These are phyloP conservation scores for Calameuta idolon DNA, from an alignment of 2,888 invertebrate genomes.

Conservation along the genomic window DNA sequence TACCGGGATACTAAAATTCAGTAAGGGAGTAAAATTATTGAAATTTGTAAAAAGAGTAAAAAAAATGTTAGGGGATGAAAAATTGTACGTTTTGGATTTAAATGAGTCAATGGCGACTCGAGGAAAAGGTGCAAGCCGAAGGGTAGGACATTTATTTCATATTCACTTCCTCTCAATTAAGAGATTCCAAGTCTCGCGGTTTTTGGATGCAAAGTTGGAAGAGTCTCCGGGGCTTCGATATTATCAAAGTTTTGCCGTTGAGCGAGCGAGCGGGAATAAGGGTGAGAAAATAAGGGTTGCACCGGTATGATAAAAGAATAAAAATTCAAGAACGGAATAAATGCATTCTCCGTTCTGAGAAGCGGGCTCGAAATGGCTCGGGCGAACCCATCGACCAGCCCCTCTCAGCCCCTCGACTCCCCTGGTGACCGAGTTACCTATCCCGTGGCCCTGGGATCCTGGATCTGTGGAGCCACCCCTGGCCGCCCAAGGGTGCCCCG, in stretches of 20 bases:
- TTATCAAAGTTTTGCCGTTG: constrained; percentile 52
- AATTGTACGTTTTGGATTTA: not conserved
- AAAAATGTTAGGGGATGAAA: not conserved
- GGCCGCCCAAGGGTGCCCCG: not conserved
- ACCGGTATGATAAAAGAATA: constrained; percentile 41
- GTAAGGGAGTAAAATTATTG: not conserved
- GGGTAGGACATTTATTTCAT: constrained; percentile 26
- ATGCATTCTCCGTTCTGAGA: constrained; percentile 51
- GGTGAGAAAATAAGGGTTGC: constrained; percentile 10
- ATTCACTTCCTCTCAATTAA: constrained; percentile 44
- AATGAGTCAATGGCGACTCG: not conserved
- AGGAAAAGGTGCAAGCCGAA: not conserved
- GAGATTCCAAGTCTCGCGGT: constrained; percentile 23
- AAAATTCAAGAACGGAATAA: constrained; percentile 50
- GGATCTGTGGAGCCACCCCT: not conserved
- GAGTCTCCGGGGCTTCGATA: constrained; percentile 38
- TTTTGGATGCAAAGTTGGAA: constrained; percentile 24
- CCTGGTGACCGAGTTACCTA: constrained; percentile 16
- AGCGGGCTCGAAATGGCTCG: constrained; percentile 37
- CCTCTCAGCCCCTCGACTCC: constrained; percentile 5
- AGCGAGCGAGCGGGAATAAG: not conserved
- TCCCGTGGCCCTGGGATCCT: constrained; percentile 9
- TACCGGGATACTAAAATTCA: not conserved
- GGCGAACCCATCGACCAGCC: constrained; percentile 9
- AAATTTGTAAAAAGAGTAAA: not conserved